phyloP scores from a whole-genome alignment of 2,113 vertebrate genomes.

The Limanda limanda region DNA sequence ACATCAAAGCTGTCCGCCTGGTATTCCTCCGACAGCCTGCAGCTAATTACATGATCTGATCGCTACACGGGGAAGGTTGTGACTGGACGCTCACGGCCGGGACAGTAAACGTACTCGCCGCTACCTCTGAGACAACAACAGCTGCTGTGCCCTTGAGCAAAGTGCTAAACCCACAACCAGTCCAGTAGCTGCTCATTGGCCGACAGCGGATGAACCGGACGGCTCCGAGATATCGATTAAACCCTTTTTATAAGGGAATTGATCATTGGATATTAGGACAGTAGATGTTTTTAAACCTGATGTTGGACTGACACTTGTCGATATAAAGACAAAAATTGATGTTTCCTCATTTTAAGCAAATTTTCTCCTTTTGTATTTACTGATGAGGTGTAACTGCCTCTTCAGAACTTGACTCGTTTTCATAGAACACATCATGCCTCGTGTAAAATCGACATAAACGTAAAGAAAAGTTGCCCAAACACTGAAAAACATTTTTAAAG shows the following conservation, averaged over 20 bases:
- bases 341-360: too few species aligned
- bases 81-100: conserved; percentile 36
- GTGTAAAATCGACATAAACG: too few species aligned
- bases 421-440: too few species aligned
- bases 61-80: conserved; percentile 40
- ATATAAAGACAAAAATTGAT: too few species aligned
- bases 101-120: conserved; percentile 37
- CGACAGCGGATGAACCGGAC: background rate
- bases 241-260: background rate
- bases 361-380: too few species aligned
- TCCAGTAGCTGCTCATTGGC: conserved; percentile 36
- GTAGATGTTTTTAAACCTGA: background rate
- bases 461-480: too few species aligned
- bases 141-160: conserved; percentile 75
- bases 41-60: conserved; percentile 66
- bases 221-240: background rate
- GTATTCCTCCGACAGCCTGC: conserved; percentile 54
- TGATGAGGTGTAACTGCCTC: too few species aligned
- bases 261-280: background rate
- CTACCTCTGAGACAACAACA: conserved; percentile 53
- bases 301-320: background rate
- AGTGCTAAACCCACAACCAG: conserved; percentile 52
- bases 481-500: background rate
- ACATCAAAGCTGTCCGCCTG: conserved; percentile 76
- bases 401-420: too few species aligned